Conservation (phyloP, 2,113 vertebrate genomes). For the Leucosticte australis region DNA sequence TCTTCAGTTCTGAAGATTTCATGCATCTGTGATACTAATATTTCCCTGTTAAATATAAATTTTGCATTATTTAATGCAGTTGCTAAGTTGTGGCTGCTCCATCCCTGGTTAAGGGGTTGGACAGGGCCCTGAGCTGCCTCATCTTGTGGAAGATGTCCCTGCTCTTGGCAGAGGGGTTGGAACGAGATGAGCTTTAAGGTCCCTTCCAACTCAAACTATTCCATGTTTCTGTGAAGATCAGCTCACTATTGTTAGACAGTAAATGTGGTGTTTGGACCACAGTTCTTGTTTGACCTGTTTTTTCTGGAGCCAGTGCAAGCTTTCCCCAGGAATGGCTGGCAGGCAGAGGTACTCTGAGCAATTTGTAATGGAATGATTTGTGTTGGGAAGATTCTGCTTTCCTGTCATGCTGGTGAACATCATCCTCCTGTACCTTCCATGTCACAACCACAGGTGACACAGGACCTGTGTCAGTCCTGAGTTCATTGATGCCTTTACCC, state of each 20-base stretch:
- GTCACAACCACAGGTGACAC: background rate
- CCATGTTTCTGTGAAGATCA: background rate
- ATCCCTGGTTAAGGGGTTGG: background rate
- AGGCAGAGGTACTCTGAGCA: background rate
- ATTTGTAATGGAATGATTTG: background rate
- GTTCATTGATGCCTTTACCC: background rate
- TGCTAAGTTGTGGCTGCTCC: background rate
- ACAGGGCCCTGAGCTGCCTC: background rate
- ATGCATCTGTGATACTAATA: background rate
- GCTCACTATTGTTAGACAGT: background rate
- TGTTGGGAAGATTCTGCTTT: background rate
- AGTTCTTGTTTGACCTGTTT: background rate
- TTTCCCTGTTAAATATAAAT: background rate
- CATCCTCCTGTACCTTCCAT: background rate
- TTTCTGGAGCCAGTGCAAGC: background rate
- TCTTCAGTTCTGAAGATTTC: background rate
- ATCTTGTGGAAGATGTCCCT: background rate
- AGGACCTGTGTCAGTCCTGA: background rate
- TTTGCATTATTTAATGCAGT: background rate
- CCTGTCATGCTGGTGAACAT: background rate
- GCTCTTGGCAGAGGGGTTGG: background rate
- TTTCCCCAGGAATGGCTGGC: background rate
- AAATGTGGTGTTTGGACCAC: background rate
- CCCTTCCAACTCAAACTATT: background rate
- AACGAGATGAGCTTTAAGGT: background rate